Evolutionary conservation across 2,888 invertebrate genomes (phyloP).

Genomic region (Pardosa pseudoannulata): DNA sequence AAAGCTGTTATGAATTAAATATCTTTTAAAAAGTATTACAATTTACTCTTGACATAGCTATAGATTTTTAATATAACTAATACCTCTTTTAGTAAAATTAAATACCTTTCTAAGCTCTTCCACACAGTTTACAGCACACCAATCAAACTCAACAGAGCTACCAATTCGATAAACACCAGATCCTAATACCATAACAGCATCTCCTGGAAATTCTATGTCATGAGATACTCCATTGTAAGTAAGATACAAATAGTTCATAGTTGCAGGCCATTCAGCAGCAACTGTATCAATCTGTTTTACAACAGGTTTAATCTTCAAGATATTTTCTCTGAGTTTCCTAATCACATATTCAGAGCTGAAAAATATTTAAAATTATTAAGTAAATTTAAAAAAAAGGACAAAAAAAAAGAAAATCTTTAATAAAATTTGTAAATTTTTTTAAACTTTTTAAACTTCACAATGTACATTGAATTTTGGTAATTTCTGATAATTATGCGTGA

Average conservation of each 20-base stretch:
- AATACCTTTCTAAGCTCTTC: conserved; percentile 87
- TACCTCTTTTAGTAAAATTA: conserved; percentile 55
- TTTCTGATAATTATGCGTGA: too few species aligned
- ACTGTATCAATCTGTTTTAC: conserved; percentile 99
- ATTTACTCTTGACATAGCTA: too few species aligned
- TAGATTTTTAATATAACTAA: too few species aligned
- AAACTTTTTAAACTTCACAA: too few species aligned
- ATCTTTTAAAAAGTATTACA: too few species aligned
- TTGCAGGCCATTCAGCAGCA: conserved; percentile 99
- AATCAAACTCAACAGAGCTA: conserved; percentile 99
- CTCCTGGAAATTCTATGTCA: conserved; percentile 81
- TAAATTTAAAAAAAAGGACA: too few species aligned
- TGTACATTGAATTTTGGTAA: too few species aligned
- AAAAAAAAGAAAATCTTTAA: too few species aligned
- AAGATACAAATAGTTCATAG: conserved; percentile 98
- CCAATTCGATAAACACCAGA: conserved; percentile 98
- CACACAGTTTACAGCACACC: conserved; percentile 98
- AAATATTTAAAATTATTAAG: too few species aligned
- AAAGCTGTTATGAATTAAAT: too few species aligned
- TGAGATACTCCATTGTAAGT: conserved; percentile 94
- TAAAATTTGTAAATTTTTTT: too few species aligned
- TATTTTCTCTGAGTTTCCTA: conserved; percentile 76
- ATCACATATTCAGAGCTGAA: conserved; percentile 78
- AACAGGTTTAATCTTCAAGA: conserved; percentile 84
- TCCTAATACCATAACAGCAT: conserved; percentile 78